These are phyloP conservation scores for Corythaixoides concolor DNA, from an alignment of 2,113 vertebrate genomes.

Conservation along the genomic window DNA sequence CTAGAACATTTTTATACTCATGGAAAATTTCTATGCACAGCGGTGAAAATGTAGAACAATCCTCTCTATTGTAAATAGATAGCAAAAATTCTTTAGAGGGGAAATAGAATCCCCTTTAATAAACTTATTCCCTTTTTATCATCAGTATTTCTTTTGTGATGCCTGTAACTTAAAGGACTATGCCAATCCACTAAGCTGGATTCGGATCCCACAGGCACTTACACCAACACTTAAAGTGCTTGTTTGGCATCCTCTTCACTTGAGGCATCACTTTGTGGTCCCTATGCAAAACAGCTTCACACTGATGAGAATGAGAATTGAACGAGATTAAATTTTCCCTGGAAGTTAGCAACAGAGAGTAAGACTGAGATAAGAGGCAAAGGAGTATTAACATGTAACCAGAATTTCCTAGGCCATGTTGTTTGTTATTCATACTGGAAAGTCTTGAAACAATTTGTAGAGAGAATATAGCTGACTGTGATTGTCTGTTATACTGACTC, in stretches of 20 bases:
- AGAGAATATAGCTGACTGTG: background rate
- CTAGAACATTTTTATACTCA: slow-evolving; percentile 54
- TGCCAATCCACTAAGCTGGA: background rate
- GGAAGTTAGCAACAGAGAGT: background rate
- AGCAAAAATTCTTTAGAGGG: background rate
- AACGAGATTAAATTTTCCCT: background rate
- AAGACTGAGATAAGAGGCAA: background rate
- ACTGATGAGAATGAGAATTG: slow-evolving; percentile 4
- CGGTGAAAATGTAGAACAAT: slow-evolving; percentile 60
- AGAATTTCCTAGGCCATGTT: background rate
- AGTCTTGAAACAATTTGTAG: background rate
- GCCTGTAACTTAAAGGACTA: background rate
- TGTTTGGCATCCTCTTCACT: background rate
- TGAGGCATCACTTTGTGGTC: background rate
- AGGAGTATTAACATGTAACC: background rate
- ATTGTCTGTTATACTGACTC: background rate
- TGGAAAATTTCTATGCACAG: slow-evolving; percentile 45
- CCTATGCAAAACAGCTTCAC: background rate
- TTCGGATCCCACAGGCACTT: slow-evolving; percentile 1
- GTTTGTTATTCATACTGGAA: background rate
- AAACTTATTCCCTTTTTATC: background rate
- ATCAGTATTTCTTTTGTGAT: background rate
- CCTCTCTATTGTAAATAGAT: slow-evolving; percentile 40
- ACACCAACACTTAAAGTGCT: background rate
- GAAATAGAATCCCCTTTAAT: background rate